Evolutionary conservation across 1,140 invertebrate species (phyloP).

Genomic region (Plectus sambesii): DNA sequence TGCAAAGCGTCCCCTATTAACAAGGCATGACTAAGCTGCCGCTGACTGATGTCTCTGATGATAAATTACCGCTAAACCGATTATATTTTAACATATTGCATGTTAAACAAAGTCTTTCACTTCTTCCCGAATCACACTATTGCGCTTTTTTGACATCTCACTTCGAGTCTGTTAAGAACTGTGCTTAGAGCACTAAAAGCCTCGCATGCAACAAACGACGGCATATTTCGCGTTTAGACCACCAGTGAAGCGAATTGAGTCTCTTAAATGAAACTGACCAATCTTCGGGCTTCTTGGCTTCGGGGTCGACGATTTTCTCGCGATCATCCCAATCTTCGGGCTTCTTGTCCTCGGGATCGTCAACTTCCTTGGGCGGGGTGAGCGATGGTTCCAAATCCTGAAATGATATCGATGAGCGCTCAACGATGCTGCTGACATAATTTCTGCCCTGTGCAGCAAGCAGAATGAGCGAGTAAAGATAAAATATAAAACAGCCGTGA

Average conservation of each 20-base stretch:
- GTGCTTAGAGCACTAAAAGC: neutral
- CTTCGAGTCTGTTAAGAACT: neutral
- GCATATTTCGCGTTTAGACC: too few species aligned
- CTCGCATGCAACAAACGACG: too few species aligned
- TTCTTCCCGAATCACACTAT: constrained; percentile 37
- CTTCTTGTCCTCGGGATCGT: constrained; percentile 78
- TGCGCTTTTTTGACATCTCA: neutral
- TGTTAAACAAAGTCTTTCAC: constrained; percentile 37
- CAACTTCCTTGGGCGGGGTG: constrained; percentile 86
- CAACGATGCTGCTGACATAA: too few species aligned
- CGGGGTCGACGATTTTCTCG: constrained; percentile 57
- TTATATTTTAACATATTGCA: too few species aligned
- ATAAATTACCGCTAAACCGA: too few species aligned
- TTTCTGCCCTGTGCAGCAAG: neutral
- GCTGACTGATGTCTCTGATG: too few species aligned
- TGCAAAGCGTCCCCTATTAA: too few species aligned
- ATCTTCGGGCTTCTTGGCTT: constrained; percentile 31
- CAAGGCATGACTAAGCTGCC: too few species aligned
- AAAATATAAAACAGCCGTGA: neutral
- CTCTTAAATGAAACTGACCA: neutral
- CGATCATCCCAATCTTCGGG: constrained; percentile 92
- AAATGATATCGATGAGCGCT: too few species aligned
- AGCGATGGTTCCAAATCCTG: constrained; percentile 61
- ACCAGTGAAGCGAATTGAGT: too few species aligned
- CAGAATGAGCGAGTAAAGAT: neutral